Conservation (phyloP, 2,113 vertebrate genomes). For the Rhegmatorhina hoffmannsi region DNA sequence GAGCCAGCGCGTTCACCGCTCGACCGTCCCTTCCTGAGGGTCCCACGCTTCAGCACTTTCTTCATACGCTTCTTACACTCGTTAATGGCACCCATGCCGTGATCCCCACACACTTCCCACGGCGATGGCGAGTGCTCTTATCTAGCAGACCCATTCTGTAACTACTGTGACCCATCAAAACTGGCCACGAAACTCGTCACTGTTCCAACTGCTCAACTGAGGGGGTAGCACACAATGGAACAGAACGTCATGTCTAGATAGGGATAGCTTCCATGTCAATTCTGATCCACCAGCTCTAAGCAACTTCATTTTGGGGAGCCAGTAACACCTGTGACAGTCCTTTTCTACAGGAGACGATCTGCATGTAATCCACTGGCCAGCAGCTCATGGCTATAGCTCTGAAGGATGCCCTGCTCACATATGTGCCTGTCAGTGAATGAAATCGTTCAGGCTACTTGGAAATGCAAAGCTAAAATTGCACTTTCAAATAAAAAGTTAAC, state of each 20-base stretch:
- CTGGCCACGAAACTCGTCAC: background rate
- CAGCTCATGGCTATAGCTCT: background rate
- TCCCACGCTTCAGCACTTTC: background rate
- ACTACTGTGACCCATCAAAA: background rate
- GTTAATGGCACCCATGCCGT: background rate
- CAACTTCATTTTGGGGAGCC: background rate
- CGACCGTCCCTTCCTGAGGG: background rate
- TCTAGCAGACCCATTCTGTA: fast-evolving
- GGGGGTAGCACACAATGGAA: background rate
- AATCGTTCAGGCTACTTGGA: background rate
- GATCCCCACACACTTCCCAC: fast-evolving
- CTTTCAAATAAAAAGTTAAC: background rate
- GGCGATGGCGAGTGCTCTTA: background rate
- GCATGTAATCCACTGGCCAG: background rate
- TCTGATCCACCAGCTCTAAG: background rate
- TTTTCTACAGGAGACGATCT: background rate
- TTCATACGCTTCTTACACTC: fast-evolving
- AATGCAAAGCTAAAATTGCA: background rate
- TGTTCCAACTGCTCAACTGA: fast-evolving
- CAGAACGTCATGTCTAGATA: background rate
- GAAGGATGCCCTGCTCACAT: background rate
- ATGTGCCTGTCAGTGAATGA: background rate
- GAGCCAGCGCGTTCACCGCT: background rate
- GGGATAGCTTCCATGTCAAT: background rate
- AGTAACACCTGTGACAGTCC: background rate